Percentiles rank a stretch among this genome's conserved stretches.
phyloP scores from a whole-genome alignment of 2,888 invertebrate genomes.

The Lasioglossum vierecki region DNA sequence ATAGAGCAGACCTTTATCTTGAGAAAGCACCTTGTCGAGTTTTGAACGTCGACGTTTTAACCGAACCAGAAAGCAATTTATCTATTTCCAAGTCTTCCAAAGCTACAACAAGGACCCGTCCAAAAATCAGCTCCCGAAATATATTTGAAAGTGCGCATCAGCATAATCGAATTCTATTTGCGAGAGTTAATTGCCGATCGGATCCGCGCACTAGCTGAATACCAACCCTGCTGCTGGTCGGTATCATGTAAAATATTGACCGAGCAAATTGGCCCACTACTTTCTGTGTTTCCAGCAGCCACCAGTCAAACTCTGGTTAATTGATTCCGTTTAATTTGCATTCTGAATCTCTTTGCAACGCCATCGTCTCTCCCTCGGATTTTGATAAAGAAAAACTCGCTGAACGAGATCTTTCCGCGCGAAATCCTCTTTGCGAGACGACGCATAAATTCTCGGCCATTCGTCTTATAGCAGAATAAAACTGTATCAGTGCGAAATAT shows the following conservation, averaged over 20 bases:
- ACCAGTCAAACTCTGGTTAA: neutral
- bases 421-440: neutral
- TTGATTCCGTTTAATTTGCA: neutral
- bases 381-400: neutral
- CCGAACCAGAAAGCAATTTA: too few relatives aligned
- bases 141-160: neutral
- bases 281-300: neutral
- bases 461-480: too few relatives aligned
- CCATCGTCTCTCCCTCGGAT: neutral
- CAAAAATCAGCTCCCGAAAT: neutral
- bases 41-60: too few relatives aligned
- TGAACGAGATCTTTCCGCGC: neutral
- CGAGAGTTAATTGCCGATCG: neutral
- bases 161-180: neutral
- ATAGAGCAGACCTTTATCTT: too few relatives aligned
- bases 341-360: neutral
- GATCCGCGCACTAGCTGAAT: neutral
- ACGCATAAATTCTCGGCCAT: too few relatives aligned
- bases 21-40: too few relatives aligned
- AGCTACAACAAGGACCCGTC: too few relatives aligned
- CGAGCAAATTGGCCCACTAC: neutral
- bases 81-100: neutral
- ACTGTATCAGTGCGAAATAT: too few relatives aligned
- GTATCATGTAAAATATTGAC: neutral
- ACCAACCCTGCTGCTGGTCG: neutral